Percentiles rank a stretch among this genome's conserved stretches.
Evolutionary conservation across 2,888 invertebrate species (phyloP).

Genomic region (Caradrina kadenii): DNA sequence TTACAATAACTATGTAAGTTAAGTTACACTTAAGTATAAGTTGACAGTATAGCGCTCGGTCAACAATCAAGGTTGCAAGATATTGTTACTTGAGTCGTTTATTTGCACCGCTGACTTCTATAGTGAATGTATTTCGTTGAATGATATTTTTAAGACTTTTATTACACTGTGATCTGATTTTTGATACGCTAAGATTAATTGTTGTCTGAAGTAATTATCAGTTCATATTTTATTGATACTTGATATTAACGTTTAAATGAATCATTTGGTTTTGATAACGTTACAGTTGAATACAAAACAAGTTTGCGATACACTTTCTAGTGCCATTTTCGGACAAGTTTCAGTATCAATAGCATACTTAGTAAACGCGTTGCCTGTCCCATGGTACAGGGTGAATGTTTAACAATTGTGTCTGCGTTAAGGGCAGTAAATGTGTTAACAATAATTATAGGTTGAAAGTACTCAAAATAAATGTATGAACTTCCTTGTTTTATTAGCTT

Average conservation of each 20-base stretch:
- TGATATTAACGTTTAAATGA: neutral
- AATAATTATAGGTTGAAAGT: no score
- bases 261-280: neutral
- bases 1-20: constrained; percentile 21
- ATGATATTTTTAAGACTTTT: constrained; percentile 31
- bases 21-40: constrained; percentile 31
- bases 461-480: no score
- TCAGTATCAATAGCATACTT: no score
- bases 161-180: constrained; percentile 1
- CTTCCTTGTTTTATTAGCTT: no score
- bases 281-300: no score
- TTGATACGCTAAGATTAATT: neutral
- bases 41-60: constrained; percentile 60
- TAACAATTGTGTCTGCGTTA: no score
- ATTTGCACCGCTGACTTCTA: constrained; percentile 48
- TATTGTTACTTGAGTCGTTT: constrained; percentile 62
- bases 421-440: no score
- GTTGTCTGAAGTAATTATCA: constrained; percentile 3
- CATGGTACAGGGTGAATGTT: no score
- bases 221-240: neutral
- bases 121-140: constrained; percentile 49
- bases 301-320: no score
- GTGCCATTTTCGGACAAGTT: no score
- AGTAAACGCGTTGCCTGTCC: no score
- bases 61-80: constrained; percentile 68